phyloP scores from a whole-genome alignment of 1,140 invertebrate genomes.

The Thaumatotibia leucotreta region DNA sequence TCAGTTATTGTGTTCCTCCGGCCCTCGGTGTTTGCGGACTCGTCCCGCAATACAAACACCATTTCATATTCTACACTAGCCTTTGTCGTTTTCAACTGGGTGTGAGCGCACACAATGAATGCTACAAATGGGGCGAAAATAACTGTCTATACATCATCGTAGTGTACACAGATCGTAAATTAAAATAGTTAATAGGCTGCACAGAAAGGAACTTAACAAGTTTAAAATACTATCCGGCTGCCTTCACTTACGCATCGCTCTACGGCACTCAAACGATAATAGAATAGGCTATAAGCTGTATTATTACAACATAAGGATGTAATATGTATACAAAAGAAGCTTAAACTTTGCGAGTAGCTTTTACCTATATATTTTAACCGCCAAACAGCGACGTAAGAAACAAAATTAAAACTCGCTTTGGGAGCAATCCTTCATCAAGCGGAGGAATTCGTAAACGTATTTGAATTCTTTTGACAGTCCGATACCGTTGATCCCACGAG shows the following conservation, averaged over 20 bases:
- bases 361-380: background rate
- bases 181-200: conserved; percentile 17
- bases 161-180: conserved; percentile 66
- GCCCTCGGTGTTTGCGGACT: conserved; percentile 63
- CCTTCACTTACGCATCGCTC: background rate
- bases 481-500: conserved; percentile 33
- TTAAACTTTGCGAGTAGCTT: too few species aligned
- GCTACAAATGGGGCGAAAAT: conserved; percentile 57
- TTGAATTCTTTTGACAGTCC: conserved; percentile 43
- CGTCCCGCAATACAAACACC: conserved; percentile 52
- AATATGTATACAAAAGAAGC: too few species aligned
- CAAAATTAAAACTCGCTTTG: conserved; percentile 33
- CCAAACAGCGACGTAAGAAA: conserved; percentile 19
- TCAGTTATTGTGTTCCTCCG: conserved; percentile 65
- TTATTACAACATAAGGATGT: too few species aligned
- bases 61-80: conserved; percentile 44
- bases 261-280: background rate
- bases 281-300: background rate
- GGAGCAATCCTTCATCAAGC: conserved; percentile 53
- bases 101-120: conserved; percentile 63
- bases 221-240: background rate
- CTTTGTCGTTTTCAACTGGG: conserved; percentile 64
- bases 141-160: conserved; percentile 62
- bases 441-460: conserved; percentile 42
- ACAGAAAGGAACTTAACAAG: background rate